Conservation (phyloP, 2,888 invertebrate genomes). For the Strigamia maritima region DNA sequence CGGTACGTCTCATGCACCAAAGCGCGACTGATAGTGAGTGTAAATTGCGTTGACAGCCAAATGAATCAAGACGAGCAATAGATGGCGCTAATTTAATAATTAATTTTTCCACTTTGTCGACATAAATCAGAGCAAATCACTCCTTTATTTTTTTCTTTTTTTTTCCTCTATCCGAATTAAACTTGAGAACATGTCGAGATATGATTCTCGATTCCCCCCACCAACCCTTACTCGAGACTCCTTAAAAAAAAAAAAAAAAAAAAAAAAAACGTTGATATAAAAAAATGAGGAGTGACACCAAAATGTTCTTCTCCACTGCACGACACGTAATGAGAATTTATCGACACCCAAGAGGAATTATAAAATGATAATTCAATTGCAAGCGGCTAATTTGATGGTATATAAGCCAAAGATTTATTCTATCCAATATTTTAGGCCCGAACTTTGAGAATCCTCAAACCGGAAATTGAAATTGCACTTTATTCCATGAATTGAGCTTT, state of each 20-base stretch:
- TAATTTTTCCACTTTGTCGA: constrained; percentile 34
- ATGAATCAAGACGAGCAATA: constrained; percentile 26
- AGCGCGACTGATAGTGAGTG: constrained; percentile 20
- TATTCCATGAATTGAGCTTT: constrained; percentile 27
- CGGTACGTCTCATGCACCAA: neutral
- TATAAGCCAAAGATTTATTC: neutral
- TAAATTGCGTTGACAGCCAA: constrained; percentile 31
- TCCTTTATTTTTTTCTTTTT: neutral
- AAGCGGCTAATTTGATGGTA: neutral
- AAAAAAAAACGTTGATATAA: neutral
- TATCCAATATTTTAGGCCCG: neutral
- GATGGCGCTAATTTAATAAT: constrained; percentile 34
- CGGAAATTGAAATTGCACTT: constrained; percentile 29
- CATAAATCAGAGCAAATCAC: constrained; percentile 17
- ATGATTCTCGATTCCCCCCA: neutral
- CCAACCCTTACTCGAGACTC: neutral
- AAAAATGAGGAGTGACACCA: constrained; percentile 29
- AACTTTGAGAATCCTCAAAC: no score
- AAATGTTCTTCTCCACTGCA: constrained; percentile 11
- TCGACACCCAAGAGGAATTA: neutral
- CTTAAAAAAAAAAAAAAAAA: neutral
- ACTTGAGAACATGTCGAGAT: constrained; percentile 11
- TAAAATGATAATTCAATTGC: constrained; percentile 13
- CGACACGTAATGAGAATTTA: constrained; percentile 12
- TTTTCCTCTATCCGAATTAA: neutral